A percentile compares a stretch with the other conserved stretches of the same genome.
Evolutionary conservation across 2,888 invertebrate species (phyloP).

Genomic region (Perizoma affinitatum): DNA sequence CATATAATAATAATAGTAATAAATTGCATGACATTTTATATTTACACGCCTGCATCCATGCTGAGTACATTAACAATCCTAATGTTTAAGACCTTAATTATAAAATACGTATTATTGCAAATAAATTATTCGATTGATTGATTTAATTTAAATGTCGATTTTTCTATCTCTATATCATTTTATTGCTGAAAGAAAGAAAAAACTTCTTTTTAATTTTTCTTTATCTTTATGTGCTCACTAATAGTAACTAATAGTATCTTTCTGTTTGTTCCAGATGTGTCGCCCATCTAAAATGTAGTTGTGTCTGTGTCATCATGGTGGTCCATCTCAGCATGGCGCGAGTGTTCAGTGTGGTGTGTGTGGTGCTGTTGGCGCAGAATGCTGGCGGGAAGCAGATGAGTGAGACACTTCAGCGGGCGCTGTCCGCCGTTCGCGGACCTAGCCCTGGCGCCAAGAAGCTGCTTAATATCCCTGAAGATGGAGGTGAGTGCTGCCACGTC

Average conservation of each 20-base stretch:
- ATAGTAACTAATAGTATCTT: constrained; percentile 1
- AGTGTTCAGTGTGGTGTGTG: constrained; percentile 52
- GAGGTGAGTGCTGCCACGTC: constrained; percentile 65
- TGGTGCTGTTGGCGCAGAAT: constrained; percentile 60
- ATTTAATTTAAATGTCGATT: no score
- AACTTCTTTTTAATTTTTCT: no score
- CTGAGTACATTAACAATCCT: no score
- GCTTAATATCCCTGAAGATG: constrained; percentile 82
- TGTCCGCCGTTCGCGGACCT: constrained; percentile 79
- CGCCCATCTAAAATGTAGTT: constrained; percentile 41
- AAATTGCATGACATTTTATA: no score
- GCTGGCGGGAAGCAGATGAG: constrained; percentile 76
- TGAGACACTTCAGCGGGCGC: constrained; percentile 80
- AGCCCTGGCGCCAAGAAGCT: constrained; percentile 82
- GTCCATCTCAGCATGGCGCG: constrained; percentile 24
- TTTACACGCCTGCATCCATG: no score
- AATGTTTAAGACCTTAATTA: no score
- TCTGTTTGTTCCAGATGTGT: constrained; percentile 46
- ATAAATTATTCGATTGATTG: no score
- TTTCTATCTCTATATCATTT: no score
- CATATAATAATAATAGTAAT: no score
- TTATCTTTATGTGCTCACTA: not conserved
- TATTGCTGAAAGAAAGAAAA: no score
- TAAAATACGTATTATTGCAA: no score
- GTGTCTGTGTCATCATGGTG: constrained; percentile 5